phyloP scores from a whole-genome alignment of 2,113 vertebrate genomes.

The Collichthys lucidus region DNA sequence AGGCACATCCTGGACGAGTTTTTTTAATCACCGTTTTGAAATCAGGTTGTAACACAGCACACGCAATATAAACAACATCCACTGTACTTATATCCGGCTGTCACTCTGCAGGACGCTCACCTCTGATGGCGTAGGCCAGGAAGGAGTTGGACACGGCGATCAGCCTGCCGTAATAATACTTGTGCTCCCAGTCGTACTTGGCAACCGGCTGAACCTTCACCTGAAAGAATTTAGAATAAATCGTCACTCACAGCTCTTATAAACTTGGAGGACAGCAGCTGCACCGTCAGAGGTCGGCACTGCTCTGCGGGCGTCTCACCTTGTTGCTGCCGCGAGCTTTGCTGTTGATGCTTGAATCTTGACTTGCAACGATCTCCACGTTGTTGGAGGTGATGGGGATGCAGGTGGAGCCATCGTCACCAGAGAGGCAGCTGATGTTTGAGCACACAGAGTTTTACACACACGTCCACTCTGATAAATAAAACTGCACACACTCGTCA shows the following conservation, averaged over 20 bases:
- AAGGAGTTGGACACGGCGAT: slow-evolving; percentile 98
- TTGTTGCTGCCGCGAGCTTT: slow-evolving; percentile 98
- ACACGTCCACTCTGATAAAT: too few species aligned
- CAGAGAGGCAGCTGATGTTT: slow-evolving; percentile 89
- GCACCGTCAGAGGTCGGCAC: too few species aligned
- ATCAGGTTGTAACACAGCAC: too few species aligned
- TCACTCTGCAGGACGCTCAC: slow-evolving; percentile 71
- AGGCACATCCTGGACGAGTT: too few species aligned
- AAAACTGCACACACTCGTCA: too few species aligned
- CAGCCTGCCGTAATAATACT: slow-evolving; percentile 96
- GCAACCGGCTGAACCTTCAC: slow-evolving; percentile 99
- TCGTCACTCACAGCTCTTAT: background rate
- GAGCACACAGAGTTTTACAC: background rate
- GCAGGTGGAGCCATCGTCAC: slow-evolving; percentile 92
- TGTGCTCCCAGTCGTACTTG: slow-evolving; percentile 99
- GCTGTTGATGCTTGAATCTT: slow-evolving; percentile 96
- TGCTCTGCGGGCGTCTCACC: slow-evolving; percentile 78
- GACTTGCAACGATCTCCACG: slow-evolving; percentile 98
- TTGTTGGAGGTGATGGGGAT: slow-evolving; percentile 91
- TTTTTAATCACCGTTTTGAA: too few species aligned
- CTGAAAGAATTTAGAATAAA: slow-evolving; percentile 68
- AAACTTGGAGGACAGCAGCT: background rate
- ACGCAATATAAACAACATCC: too few species aligned
- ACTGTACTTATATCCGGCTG: too few species aligned
- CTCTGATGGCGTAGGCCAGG: slow-evolving; percentile 96